These are phyloP conservation scores for Mormyrops boulengeri DNA, from an alignment of 2,797 vertebrate genomes.

Conservation along the genomic window DNA sequence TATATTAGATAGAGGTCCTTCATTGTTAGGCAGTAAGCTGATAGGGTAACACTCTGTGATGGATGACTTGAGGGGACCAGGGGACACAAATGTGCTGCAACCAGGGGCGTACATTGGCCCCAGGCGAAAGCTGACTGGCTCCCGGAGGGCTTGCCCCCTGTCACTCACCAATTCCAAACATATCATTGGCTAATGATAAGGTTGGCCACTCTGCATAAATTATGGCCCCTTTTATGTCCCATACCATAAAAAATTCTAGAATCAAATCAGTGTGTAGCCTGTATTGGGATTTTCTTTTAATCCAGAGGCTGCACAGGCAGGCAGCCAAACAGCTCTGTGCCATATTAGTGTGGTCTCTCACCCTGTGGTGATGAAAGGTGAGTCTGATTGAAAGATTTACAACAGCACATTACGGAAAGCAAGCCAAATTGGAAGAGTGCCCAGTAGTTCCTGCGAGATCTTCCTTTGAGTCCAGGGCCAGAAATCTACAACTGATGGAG, in stretches of 20 bases:
- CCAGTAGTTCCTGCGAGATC: not conserved
- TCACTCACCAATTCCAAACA: not conserved
- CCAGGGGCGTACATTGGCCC: not conserved
- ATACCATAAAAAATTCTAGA: not conserved
- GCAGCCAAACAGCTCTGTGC: not conserved
- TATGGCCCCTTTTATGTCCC: not conserved
- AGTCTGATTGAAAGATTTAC: not conserved
- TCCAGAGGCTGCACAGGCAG: not conserved
- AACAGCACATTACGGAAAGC: not conserved
- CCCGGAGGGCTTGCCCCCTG: not conserved
- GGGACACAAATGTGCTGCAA: not conserved
- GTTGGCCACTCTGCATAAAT: not conserved
- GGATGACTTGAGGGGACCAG: not conserved
- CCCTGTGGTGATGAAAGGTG: not conserved
- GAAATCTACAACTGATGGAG: not conserved
- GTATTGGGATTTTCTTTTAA: not conserved
- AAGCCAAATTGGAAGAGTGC: not conserved
- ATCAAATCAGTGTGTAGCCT: not conserved
- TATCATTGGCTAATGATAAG: not conserved
- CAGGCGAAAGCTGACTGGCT: not conserved
- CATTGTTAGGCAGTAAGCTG: not conserved
- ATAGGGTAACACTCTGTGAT: not conserved
- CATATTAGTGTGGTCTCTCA: not conserved
- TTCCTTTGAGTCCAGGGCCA: not conserved
- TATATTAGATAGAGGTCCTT: not conserved